Base-by-base conservation (phyloP, 1,140 invertebrate species). In the Aricia agestis region DNA sequence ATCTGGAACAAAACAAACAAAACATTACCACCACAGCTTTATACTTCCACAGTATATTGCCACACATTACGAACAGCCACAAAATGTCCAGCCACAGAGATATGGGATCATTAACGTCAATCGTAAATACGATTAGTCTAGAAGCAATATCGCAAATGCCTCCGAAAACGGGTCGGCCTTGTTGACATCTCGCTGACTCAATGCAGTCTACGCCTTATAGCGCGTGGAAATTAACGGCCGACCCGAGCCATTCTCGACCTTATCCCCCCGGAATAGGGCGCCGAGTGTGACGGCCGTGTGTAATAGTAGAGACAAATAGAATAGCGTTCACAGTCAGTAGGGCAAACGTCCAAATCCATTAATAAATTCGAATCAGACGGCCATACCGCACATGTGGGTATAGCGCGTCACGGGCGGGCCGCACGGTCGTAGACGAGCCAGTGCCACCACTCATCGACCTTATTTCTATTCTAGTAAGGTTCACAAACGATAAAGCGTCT, bases 281-380 rank as follows among this genome's bases (percentile, higher is more conserved):
- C 66, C 77, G 69, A 83, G 72, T 83, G 76, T 68, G 76, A 70
- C 75, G 41, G 58, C 66, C 15, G 67, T 66, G 31, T 73, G 72
- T 76, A 82, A 83, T 78, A 79, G 82, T 79, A 76, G 83, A 83
- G 82, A 84, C 86, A 86, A 83, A 88, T 83, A 88, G 86, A 90
- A 86, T 82, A 79, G 82, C 79, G 81, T 86, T 86, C 87, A 83
- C 78, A 89, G 85, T 91, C 87, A 90, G 85, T 86, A 80, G 89
- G 87, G 89, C 89, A 91, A 87, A 81, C 82, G 82, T 90, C 89
- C 89, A 91, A 89, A 78, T 90, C 89, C 87, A 91, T 91, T 91
- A 90, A 91, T 91, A 91, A 91, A 86, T 90, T 91, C 88, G 89
- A 91, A 91, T 89, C 89, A 90, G 86, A 84, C 84, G 80, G 83